Base-by-base conservation (phyloP, 1,140 invertebrate genomes). In the Pseudomyrmex dendroicus region DNA sequence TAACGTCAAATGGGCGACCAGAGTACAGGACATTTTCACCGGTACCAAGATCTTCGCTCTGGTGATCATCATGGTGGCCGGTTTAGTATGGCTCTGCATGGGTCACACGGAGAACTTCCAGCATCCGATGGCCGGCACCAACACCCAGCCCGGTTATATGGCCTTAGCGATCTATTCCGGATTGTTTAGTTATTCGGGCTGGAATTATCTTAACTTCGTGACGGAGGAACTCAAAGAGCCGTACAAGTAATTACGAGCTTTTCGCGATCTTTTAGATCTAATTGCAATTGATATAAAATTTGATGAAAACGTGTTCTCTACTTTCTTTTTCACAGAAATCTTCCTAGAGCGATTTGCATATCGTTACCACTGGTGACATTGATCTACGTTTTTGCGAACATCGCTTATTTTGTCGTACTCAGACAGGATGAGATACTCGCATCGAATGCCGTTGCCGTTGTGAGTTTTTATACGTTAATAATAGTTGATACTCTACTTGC, bases 191-290 rank as follows among this genome's bases (percentile, higher is more conserved):
- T 99, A 99, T 94, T 98, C 98, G 73, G 99, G 99, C 85, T 99
- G 98, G 98, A 99, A 98, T 94, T 99, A 99, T 92, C 94, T 99
- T 61, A 99, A 99, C 95, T 99, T 99, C 92, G 99, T 99, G 94
- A 99, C 98, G 12, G 99, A 99, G 95, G 99, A 99, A 93, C 92
- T 99, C 0, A 96, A 97, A 91, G 96, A 99, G 94, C 99, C 99
- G 3, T 98, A 98, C 93, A 97, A 96, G 95, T 97, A 95, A 95
- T 93, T 93, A 72, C 56, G 12, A 80, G 25, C 8, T 59, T 10
- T 46, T 4, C 48, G 12, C 17, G 2, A 25, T 2, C 12, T 8
- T 2, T 17, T 20, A 73, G 22, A 48, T 1, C 22, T 73, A n/a
- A 20, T 44, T 13, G 10, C 2, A 64, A 64, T 52, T 20, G 10